Percentiles rank a stretch among this genome's conserved stretches.
phyloP scores from a whole-genome alignment of 2,888 invertebrate species.

The Mesorhabditis sp. region DNA sequence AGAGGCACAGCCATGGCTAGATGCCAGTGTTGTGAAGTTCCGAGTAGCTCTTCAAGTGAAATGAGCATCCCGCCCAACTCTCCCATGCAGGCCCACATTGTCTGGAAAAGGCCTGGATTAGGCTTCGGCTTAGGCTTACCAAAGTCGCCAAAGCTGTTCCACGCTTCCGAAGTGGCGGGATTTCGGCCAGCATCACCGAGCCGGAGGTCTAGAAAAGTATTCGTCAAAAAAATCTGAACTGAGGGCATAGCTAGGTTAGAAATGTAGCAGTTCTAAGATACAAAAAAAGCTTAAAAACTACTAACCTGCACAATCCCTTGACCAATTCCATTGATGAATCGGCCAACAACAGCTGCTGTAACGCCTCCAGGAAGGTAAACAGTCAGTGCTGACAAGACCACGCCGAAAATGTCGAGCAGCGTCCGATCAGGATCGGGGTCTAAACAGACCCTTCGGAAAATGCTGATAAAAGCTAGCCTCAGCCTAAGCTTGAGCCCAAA shows the following conservation, averaged over 20 bases:
- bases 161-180: constrained; percentile 39
- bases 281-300: constrained; percentile 7
- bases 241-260: constrained; percentile 1
- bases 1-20: constrained; percentile 42
- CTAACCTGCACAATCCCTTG: constrained; percentile 50
- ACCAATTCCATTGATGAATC: constrained; percentile 52
- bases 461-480: background rate
- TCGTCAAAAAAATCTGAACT: background rate
- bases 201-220: constrained; percentile 40
- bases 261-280: background rate
- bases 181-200: constrained; percentile 47
- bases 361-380: constrained; percentile 30
- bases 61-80: constrained; percentile 46
- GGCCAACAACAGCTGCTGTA: constrained; percentile 30
- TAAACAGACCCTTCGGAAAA: background rate
- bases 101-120: constrained; percentile 28
- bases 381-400: constrained; percentile 36
- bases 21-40: constrained; percentile 35
- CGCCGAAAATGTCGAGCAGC: constrained; percentile 43
- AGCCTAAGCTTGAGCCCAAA: too few species aligned
- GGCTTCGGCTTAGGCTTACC: constrained; percentile 16
- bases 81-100: constrained; percentile 52
- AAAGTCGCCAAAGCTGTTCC: constrained; percentile 44
- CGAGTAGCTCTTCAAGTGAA: constrained; percentile 40
- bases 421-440: constrained; percentile 23